Base-by-base conservation (phyloP, 2,888 invertebrate species). In the Arge pagana region DNA sequence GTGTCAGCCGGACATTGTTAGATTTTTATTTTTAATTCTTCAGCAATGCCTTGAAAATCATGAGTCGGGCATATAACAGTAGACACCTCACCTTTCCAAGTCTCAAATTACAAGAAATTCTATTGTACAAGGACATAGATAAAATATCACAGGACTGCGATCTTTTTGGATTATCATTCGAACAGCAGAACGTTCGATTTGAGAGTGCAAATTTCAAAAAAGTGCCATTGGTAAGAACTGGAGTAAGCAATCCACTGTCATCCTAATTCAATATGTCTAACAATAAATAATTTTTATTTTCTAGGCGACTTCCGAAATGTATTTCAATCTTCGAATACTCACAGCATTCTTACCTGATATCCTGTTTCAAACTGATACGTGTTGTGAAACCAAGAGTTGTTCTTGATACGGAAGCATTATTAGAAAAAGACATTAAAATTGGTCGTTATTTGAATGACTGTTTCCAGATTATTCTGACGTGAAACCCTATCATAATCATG, bases 11-110 rank as follows among this genome's bases (percentile, higher is more conserved):
- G 6, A 16, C 10, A 19, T 6, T 21, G 48, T 39, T 10, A 7
- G 19, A 48, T 26, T 15, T 39, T 45, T 36, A 33, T 54, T 62
- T 55, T 43, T 33, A 53, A 60, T 61, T 54, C 74, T 77, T 48
- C 72, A 88, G 87, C 62, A 73, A 69, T 48, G 80, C 82, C 2
- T 71, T 86, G 3, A 64, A 72, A 64, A 78, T 81, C 1, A 79
- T 87, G 80, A 80, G 81, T 54, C 64, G 70, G 10, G 85, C 82
- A 2, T 88, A 85, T 70, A 83, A 78, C 68, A 83, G 80, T 62
- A 81, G 80, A 68, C 78, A 76, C 28, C 71, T 82, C 10, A 70
- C 73, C 0, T 82, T 83, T 60, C 83, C 85, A 1, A 61, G 76
- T 19, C 50, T 61, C 0, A 71, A 75, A 50, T 61, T 87, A 11